Evolutionary conservation across 2,888 invertebrate species (phyloP), one percentile per base, ranked within the genome.

Genomic region (Platycheirus rosarum): DNA sequence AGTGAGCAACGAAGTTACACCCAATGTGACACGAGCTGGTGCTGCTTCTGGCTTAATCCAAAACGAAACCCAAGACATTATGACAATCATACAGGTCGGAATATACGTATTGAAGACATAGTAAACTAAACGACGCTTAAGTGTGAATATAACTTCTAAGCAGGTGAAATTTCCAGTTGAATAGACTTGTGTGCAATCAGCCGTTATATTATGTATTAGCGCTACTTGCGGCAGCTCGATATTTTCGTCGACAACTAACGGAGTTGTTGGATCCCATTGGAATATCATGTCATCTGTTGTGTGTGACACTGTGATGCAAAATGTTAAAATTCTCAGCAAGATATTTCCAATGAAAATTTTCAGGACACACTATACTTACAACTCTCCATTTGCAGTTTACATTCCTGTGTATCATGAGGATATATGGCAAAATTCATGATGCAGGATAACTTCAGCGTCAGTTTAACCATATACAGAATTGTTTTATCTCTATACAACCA

Each of bases 61-160:
- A 91, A 97, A 97, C 0, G 97, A 97, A 3, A 97, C 96, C 97
- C 97, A 97, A 93, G 97, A 97, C 96, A 97, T 97, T 70, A 97
- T 97, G 84, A 97, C 98, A 87, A 98, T 97, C 87, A 97, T 93
- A 89, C 97, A 97, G 13, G 97, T 97, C 2, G 97, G 97, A 87
- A 97, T 95, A 89, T 97, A 97, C 0, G 97, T 97, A 91, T 97
- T 97, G 91, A 97, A 97, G 62, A 97, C 92, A 89, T 97, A 97
- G 90, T 97, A 97, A 1, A 97, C 97, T 63, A 97, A 92, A 2
- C 97, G 94, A 26, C 97, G 93, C 89, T 97, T 97, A 86, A 97
- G 90, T 63, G 96, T 96, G 90, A 97, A 97, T 79, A 97, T 94
- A 49, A 97, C 97, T 89, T 97, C 97, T 86, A 97, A 91, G 85